Evolutionary conservation across 2,113 vertebrate species (phyloP).

Genomic region (Felis catus): F.catus_Fca126_mat1.0 CM031425.1:48843001-48843500

Average conservation of each 20-base stretch:
- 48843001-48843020: background rate
- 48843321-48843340: background rate
- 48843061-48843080: background rate
- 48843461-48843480: background rate
- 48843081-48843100: background rate
- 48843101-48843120: no score
- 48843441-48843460: fast-evolving
- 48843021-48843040: background rate
- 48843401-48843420: background rate
- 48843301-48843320: no score
- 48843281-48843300: no score
- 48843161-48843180: no score
- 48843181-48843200: no score
- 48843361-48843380: background rate
- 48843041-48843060: background rate
- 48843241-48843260: no score
- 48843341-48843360: background rate
- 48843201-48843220: no score
- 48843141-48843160: no score
- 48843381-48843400: background rate
- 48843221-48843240: no score
- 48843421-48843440: background rate
- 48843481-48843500: background rate
- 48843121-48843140: no score
- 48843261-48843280: no score